These are phyloP conservation scores for Subanguina moxae DNA, from an alignment of 1,140 invertebrate genomes.

Conservation along the genomic window DNA sequence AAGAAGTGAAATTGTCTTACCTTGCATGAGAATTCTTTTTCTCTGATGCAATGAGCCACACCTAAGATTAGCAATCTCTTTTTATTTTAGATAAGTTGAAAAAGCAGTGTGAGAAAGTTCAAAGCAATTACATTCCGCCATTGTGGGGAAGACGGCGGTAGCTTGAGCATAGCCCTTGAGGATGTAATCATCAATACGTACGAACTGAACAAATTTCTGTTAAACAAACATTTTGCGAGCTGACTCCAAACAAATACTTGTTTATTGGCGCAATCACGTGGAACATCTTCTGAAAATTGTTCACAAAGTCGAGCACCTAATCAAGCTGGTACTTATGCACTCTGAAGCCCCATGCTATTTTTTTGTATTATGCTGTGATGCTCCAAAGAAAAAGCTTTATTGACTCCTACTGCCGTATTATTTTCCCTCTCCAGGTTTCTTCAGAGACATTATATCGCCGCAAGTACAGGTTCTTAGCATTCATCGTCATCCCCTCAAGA, in stretches of 20 bases:
- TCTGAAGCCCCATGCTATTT: too few relatives aligned
- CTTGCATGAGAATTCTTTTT: conserved; percentile 50
- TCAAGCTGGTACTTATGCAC: conserved; percentile 5
- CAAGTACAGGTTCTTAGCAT: too few relatives aligned
- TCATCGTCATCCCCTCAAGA: too few relatives aligned
- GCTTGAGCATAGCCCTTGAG: conserved; percentile 48
- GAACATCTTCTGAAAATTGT: conserved; percentile 39
- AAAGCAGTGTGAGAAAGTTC: background rate
- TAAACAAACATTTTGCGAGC: too few relatives aligned
- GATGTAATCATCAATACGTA: conserved; percentile 53
- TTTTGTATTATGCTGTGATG: too few relatives aligned
- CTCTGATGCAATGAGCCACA: conserved; percentile 47
- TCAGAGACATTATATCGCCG: too few relatives aligned
- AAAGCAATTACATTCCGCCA: conserved; percentile 44
- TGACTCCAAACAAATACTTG: conserved; percentile 14
- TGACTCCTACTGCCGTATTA: too few relatives aligned
- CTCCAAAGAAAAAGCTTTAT: too few relatives aligned
- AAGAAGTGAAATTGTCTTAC: conserved; percentile 16
- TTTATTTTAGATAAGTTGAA: too few relatives aligned
- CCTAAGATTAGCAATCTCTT: background rate
- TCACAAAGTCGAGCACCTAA: conserved; percentile 4
- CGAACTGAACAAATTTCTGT: conserved; percentile 19
- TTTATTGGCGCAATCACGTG: conserved; percentile 42
- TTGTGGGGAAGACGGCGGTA: conserved; percentile 40
- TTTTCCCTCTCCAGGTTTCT: too few relatives aligned